Evolutionary conservation across 2,888 invertebrate species (phyloP), one percentile per base, ranked within the genome.

Genomic region (Drosophila antonietae): DNA sequence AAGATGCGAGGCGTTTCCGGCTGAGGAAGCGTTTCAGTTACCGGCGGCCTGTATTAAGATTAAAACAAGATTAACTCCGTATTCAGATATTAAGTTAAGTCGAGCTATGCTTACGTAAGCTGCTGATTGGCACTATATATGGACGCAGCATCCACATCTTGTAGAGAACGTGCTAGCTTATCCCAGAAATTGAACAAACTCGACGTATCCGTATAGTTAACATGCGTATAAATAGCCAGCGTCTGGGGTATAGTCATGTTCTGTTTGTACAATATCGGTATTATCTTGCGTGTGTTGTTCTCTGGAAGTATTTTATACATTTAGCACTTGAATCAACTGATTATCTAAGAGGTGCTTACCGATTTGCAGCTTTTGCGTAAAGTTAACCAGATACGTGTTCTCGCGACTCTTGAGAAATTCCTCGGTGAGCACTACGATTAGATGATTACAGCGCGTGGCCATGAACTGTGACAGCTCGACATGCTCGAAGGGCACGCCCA

Each of bases 301-400:
- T 94, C 96, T 59, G 2, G 10, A 49, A 39, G 58, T 28, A 44
- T 6, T 15, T 20, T 20, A 20, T 20, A 20, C 31, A 7, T 1
- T 43, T 43, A 18, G 41, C 3, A 31, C 18, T 33, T 8, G 33
- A 15, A 1, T 37, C 9, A 23, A 23, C 12, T 15, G 39, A n/a
- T 53, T 53, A 53, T n/a, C 39, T 37, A 39, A 15, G 20, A 37
- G 15, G 18, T 35, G 20, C 93, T 93, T 91, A 97, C 97, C 96
- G 81, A 98, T 96, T 81, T 96, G 96, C 49, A 96, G 93, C 8
- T 96, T 96, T 91, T 97, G 96, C 15, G 97, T 97, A 91, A 96
- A 97, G 75, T 95, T 96, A 15, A 96, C 94, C 86, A 96, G 96
- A 93, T 96, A 98, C 61, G 94, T 94, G 90, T 97, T 97, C 20